Evolutionary conservation across 2,888 invertebrate species (phyloP), one percentile per base, ranked within the genome.

Genomic region (Megamerina dolium): DNA sequence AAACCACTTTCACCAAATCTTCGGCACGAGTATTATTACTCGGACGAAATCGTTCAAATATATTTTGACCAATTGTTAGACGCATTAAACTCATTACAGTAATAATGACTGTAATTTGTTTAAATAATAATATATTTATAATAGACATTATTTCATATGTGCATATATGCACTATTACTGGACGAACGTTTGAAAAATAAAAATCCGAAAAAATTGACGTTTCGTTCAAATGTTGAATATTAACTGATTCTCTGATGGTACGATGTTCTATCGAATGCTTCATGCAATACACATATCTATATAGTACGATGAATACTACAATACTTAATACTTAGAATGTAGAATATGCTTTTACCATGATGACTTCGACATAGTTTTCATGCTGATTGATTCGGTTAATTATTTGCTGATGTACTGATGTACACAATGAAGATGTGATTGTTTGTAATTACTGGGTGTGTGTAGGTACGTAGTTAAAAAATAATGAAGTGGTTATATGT

Each of bases 321-420:
- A n/a, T n/a, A n/a, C n/a, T n/a, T n/a, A n/a, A n/a, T n/a, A n/a
- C n/a, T n/a, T n/a, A n/a, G n/a, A n/a, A n/a, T n/a, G n/a, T n/a
- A n/a, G n/a, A n/a, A n/a, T n/a, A n/a, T n/a, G n/a, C n/a, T 23
- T 8, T 23, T 6, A 23, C 27, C 46, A 53, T 37, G 45, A 50
- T 59, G 54, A 52, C 56, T 58, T 60, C 66, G 67, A 68, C 65
- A 60, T 54, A 56, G 56, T 62, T 69, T 67, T 68, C 65, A 70
- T 58, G 68, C 60, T 60, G 59, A 63, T 64, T 63, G 63, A 59
- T 44, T 66, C 56, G 50, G 50, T 49, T 70, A 68, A 68, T 70
- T 70, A 56, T n/a, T n/a, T n/a, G n/a, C n/a, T n/a, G n/a, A n/a
- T n/a, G n/a, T n/a, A n/a, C n/a, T n/a, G n/a, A n/a, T n/a, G n/a